phyloP scores from a whole-genome alignment of 2,113 vertebrate species.

The Oceanodroma tethys region DNA sequence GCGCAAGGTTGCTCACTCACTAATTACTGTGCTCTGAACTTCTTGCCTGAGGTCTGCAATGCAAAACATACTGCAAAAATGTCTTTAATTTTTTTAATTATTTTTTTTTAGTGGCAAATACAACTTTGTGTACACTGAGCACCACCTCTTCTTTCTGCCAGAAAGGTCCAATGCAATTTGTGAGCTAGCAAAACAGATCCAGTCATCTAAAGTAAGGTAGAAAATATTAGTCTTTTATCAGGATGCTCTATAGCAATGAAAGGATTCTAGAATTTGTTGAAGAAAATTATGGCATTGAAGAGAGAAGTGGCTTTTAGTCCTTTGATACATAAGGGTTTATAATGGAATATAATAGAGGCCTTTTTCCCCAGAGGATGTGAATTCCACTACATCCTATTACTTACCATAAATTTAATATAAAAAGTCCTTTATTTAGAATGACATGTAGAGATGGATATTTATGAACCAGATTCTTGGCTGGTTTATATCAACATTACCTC shows the following conservation, averaged over 20 bases:
- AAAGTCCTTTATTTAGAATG: neutral
- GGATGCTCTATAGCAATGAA: constrained; percentile 18
- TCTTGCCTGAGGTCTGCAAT: neutral
- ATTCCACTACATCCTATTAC: constrained; percentile 63
- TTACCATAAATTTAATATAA: constrained; percentile 46
- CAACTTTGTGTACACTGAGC: neutral
- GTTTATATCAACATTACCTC: neutral
- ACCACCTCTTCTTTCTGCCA: neutral
- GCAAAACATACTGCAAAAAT: neutral
- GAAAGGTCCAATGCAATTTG: neutral
- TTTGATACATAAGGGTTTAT: constrained; percentile 44
- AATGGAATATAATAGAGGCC: constrained; percentile 27
- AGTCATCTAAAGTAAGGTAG: neutral
- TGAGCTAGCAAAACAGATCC: neutral
- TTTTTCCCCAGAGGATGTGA: constrained; percentile 14
- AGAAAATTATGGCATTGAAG: constrained; percentile 45
- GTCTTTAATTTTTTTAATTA: neutral
- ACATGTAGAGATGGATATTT: neutral
- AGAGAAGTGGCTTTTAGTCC: constrained; percentile 40
- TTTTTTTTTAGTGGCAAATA: neutral
- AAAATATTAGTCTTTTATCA: constrained; percentile 40
- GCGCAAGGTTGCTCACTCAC: rapidly evolving
- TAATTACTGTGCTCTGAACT: neutral
- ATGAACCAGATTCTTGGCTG: neutral
- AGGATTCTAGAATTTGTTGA: constrained; percentile 50